Evolutionary conservation across 2,888 invertebrate genomes (phyloP), one percentile per base, ranked within the genome.

Genomic region (Cecidostiba fungosa): DNA sequence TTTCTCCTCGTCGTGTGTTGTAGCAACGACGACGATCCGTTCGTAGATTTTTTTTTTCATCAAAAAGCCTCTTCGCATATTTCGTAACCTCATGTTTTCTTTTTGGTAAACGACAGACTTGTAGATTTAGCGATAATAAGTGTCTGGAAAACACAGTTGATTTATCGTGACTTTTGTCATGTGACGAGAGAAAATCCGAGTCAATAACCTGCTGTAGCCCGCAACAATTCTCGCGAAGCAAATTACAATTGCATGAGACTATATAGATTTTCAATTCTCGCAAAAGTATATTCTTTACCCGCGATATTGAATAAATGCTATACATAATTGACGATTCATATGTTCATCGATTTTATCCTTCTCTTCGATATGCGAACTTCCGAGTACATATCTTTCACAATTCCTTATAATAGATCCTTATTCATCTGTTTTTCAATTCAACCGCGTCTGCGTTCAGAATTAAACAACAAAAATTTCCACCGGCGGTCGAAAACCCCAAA

Each of bases 1-100:
- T 84, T 85, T 87, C 83, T 86, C 77, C 29, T 32, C 8, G 3
- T 39, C 19, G 73, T 84, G 23, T 43, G 2, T n/a, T n/a, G 59
- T 23, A 77, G 39, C 29, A 2, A 23, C 62, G 62, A n/a, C 62
- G 47, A 8, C 14, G 8, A 16, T 1, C 26, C 23, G 16, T 12
- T 29, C 4, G 19, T 43, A 0, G 8, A 74, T 76, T 14, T 14
- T 26, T 32, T 66, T 23, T 3, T 62, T 69, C 36, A 36, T 23
- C 39, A 26, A 32, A 19, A 43, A 43, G 39, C 39, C 32, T 23
- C n/a, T 50, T 66, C 50, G 39, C 69, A 19, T 5, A 77, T n/a
- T 54, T 66, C 47, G 23, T 73, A 32, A n/a, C 16, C 72, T 54
- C 23, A 32, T 59, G 54, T 59, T 10, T 36, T 54, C 6, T 0